A percentile compares a stretch with the other conserved stretches of the same genome.
Conservation (phyloP, 2,888 invertebrate genomes). For the Saturnia japonica region DNA sequence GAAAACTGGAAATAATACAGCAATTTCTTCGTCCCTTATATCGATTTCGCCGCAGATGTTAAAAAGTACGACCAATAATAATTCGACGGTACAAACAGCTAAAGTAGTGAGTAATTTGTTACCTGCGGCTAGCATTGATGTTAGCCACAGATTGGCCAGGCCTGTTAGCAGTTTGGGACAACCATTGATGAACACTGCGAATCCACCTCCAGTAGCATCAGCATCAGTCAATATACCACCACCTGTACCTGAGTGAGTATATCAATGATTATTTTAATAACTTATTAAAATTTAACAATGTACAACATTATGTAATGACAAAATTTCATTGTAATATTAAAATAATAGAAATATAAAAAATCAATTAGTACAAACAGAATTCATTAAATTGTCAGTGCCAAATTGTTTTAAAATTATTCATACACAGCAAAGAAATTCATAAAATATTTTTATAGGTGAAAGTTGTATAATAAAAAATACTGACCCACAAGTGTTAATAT, state of each 20-base stretch:
- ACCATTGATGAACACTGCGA: slow-evolving; percentile 48
- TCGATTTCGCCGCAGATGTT: slow-evolving; percentile 63
- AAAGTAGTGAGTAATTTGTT: slow-evolving; percentile 60
- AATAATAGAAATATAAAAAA: too few relatives aligned
- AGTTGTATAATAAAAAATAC: too few relatives aligned
- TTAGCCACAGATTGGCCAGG: slow-evolving; percentile 62
- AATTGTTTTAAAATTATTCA: too few relatives aligned
- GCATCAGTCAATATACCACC: slow-evolving; percentile 32
- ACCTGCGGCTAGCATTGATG: slow-evolving; percentile 47
- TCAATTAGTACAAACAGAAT: too few relatives aligned
- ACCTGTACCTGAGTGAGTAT: slow-evolving; percentile 73
- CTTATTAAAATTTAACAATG: too few relatives aligned
- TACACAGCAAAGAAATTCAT: too few relatives aligned
- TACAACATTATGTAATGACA: too few relatives aligned
- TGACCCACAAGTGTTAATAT: too few relatives aligned
- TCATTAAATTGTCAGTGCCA: too few relatives aligned
- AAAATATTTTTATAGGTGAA: too few relatives aligned
- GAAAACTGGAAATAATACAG: slow-evolving; percentile 54
- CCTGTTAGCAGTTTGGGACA: slow-evolving; percentile 60
- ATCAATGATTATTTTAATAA: too few relatives aligned
- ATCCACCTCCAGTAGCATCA: slow-evolving; percentile 38
- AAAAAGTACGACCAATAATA: slow-evolving; percentile 55
- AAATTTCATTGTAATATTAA: too few relatives aligned
- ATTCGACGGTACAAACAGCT: slow-evolving; percentile 51
- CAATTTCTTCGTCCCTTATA: slow-evolving; percentile 59